Base-by-base conservation (phyloP, 1,140 invertebrate genomes). In the Drosophila eugracilis region DNA sequence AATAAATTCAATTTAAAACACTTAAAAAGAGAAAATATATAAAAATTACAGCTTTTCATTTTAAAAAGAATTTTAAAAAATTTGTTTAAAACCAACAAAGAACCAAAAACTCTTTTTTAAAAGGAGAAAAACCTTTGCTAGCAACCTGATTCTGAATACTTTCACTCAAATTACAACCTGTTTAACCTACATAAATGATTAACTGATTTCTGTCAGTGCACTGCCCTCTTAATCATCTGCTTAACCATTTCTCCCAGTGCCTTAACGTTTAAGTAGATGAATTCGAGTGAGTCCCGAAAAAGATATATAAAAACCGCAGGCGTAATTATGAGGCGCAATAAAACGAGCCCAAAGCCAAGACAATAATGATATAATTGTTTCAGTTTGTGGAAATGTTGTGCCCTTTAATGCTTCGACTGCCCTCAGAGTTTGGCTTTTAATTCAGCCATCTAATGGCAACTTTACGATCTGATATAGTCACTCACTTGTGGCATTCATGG, bases 381-480 rank as follows among this genome's bases (percentile, higher is more conserved):
- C 28, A 24, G 19, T 70, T 30, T 72, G 54, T 48, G 47, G 47
- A 59, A 72, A 47, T 45, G 34, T 36, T 70, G 54, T 49, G 70
- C 70, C 70, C 70, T 73, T 72, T 72, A 73, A 60, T 59, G 66
- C 66, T 70, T 30, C 63, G 45, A 58, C 7, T 71, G 53, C 24
- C 52, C 34, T 47, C 17, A 32, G 47, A 54, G 32, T 14, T 3
- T 1, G 17, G 24, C 58, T 41, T 21, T 60, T 71, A 50, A 70
- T 42, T 58, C 19, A 21, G 15, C 4, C 39, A 24, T 9, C 41
- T 49, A 60, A 72, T 49, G 67, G 15, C 63, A 28, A 9, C 19
- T 24, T 22, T 41, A n/a, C 34, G 28, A 71, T 57, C 42, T 39
- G 30, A 39, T 65, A 48, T 48, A 17, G 26, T 34, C n/a, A 34